Base-by-base conservation (phyloP, 2,113 vertebrate species). In the Myotis davidii region DNA sequence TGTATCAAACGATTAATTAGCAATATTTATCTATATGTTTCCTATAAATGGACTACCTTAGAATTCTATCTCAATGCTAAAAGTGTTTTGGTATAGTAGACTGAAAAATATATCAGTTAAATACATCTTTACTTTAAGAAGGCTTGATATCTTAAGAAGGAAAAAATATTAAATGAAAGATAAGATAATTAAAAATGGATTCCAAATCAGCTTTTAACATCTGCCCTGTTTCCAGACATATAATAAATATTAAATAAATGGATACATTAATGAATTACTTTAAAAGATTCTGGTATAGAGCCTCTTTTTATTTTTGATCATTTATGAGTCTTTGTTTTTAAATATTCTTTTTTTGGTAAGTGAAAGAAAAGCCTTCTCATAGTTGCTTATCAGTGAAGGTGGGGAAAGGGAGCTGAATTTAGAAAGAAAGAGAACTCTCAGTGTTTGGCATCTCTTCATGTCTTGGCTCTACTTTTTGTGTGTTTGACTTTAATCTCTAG, bases 241-340 rank as follows among this genome's bases (percentile, higher is more conserved):
- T 65, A n/a, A 85, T 23, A 78, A 86, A 86, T 94, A 74, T 48
- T 54, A 72, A 73, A 77, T 93, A 52, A 81, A 54, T 91, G 16
- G 90, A 50, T 18, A 27, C 0, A 70, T 34, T 50, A 73, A 45
- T 88, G 81, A 65, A 76, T 18, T 72, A 82, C 29, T 34, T 73
- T 77, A 42, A 86, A 84, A 64, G 2, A 84, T 65, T 83, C 11
- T 0, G 85, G 0, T 64, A 27, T 67, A 42, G 2, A 74, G 3
- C 5, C 25, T 74, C 11, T 74, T 70, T 50, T 70, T 79, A 34
- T 23, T 52, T 91, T 56, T 74, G 1, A 50, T 70, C 6, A 85
- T 64, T 84, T 77, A 42, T 52, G 6, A 88, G 29, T 77, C 34
- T 90, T 85, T 84, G 21, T 3, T 56, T 90, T 88, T 50, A 3